A percentile compares a stretch with the other conserved stretches of the same genome.
Conservation (phyloP, 64 coral and sea anemone species). For the Platygyra sinensis region DNA sequence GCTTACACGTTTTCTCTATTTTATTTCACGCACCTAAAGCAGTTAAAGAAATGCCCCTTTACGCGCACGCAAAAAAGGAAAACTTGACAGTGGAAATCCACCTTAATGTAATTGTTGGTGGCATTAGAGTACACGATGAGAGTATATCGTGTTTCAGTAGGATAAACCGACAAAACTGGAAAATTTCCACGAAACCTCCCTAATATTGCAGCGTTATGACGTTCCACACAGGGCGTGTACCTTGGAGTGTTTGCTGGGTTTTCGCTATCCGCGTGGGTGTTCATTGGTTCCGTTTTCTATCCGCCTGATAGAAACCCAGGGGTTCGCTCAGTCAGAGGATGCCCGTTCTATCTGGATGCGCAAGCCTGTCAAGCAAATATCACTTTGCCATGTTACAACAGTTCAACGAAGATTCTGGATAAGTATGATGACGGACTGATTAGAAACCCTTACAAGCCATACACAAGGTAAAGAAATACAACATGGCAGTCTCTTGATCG, state of each 20-base stretch:
- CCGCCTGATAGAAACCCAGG: slow-evolving; percentile 82
- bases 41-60: no score
- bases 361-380: no score
- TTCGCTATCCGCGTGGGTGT: slow-evolving; percentile 56
- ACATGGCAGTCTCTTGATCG: not conserved
- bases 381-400: not conserved
- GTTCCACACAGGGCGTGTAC: slow-evolving; percentile 66
- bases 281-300: slow-evolving; percentile 55
- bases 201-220: no score
- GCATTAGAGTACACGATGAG: no score
- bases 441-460: slow-evolving; percentile 67
- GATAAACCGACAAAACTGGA: no score
- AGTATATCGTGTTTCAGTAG: no score
- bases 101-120: no score
- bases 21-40: no score
- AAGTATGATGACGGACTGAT: slow-evolving; percentile 64
- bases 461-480: slow-evolving; percentile 27
- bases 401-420: not conserved
- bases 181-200: no score
- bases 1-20: no score
- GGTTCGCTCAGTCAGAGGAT: slow-evolving; percentile 44
- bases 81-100: no score
- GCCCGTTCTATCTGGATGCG: slow-evolving; percentile 61
- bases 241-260: slow-evolving; percentile 60
- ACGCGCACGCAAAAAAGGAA: no score